These are phyloP conservation scores for Drosophila sucinea DNA, from an alignment of 1,140 invertebrate genomes.

Conservation along the genomic window DNA sequence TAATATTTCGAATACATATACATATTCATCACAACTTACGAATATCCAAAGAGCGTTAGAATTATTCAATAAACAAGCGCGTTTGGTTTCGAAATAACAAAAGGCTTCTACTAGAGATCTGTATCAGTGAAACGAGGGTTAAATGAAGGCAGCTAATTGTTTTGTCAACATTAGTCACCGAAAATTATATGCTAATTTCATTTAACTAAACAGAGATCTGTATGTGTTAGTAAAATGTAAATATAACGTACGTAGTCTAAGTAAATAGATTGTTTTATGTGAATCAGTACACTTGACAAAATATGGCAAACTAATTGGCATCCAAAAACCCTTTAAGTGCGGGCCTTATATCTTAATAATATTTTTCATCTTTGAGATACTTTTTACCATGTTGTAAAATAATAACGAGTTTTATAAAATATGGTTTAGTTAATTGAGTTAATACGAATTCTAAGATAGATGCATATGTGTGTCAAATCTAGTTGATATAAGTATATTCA, in stretches of 20 bases:
- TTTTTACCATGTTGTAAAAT: too few species aligned
- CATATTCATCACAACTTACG: background rate
- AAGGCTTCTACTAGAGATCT: background rate
- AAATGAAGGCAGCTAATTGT: conserved; percentile 57
- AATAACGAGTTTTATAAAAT: too few species aligned
- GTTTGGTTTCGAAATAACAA: background rate
- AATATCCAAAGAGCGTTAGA: background rate
- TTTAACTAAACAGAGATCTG: conserved; percentile 3
- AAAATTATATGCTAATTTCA: conserved; percentile 35
- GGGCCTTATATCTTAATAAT: too few species aligned
- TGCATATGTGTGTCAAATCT: too few species aligned
- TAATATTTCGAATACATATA: too few species aligned
- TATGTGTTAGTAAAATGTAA: conserved; percentile 11
- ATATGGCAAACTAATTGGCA: background rate
- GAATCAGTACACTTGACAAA: conserved; percentile 6
- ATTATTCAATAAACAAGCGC: background rate
- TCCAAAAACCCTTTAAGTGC: too few species aligned
- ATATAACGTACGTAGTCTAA: conserved; percentile 8
- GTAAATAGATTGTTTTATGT: conserved; percentile 1
- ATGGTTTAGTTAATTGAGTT: too few species aligned
- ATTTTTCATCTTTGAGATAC: too few species aligned
- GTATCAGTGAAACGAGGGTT: conserved; percentile 14
- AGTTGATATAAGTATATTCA: too few species aligned
- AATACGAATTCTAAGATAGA: too few species aligned
- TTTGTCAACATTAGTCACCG: conserved; percentile 56